Evolutionary conservation across 2,888 invertebrate species (phyloP), one percentile per base, ranked within the genome.

Genomic region (Slavum lentiscoides): DNA sequence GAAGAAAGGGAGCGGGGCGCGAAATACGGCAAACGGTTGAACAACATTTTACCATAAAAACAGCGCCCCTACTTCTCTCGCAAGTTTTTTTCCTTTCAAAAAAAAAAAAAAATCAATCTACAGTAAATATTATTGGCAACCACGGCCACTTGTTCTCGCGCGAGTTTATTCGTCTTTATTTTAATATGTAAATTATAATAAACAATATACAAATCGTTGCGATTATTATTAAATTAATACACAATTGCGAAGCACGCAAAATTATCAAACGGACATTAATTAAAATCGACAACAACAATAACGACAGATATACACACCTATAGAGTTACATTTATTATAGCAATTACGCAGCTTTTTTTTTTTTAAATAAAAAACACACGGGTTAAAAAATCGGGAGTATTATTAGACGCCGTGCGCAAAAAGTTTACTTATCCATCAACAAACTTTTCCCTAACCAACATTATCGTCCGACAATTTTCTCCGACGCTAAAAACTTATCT

Each of bases 41-140:
- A 72, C 68, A 77, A 77, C 62, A 64, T 80, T 77, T 77, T 69
- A 61, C 37, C 59, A 61, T 37, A 68, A 1, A 62, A 69, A 68
- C 58, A 67, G 58, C 53, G 19, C 19, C 5, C 55, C 5, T 2
- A 74, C 39, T 55, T 53, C 53, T 66, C 6, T 21, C 17, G 6
- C 19, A 39, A 68, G 59, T 68, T n/a, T 68, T 75, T 64, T 58
- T 30, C 4, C 15, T 8, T 59, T n/a, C 2, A 66, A 21, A 68
- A n/a, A n/a, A n/a, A n/a, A n/a, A n/a, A n/a, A n/a, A n/a, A 76
- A 76, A 76, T 68, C 75, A 75, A 75, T 75, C 74, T 7, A 13
- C 11, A 39, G 66, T 4, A 58, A 75, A 75, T 43, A 66, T 74
- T 39, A 67, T 49, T 30, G n/a, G 23, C n/a, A 49, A 67, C 23